Evolutionary conservation across 1,140 invertebrate genomes (phyloP), one percentile per base, ranked within the genome.

Genomic region (Chlorops oryzae): DNA sequence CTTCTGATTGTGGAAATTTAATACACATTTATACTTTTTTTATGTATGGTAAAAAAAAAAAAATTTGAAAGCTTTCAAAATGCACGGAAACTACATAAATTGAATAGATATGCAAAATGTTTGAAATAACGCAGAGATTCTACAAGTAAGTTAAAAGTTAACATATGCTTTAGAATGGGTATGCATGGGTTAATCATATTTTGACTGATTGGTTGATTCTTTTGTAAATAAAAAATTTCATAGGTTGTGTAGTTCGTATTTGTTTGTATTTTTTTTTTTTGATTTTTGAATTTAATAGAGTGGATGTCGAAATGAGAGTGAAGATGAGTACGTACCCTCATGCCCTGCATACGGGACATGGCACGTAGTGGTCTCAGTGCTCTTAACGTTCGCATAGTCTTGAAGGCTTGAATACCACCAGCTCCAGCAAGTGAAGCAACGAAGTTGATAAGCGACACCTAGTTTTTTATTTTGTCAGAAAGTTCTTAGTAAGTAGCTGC

Each of bases 361-460:
- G 91, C 92, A 79, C 90, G 86, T 76, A 95, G 82, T 72, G 91
- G 91, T 74, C 92, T 85, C 76, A 96, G 83, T 75, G 92, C 92
- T 80, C 92, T 85, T 71, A 95, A 82, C 68, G 92, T 94, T 84
- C 91, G 79, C 92, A 95, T 95, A 74, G 92, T 94, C 88, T 94
- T 94, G 86, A 95, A 94, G 76, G 91, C 92, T 84, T 94, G 90
- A 83, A 94, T 93, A 78, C 90, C 90, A 74, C 90, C 90, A 74
- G 88, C 89, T 75, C 91, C 90, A 78, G 84, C 83, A 75, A 93
- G 81, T 75, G 89, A 90, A 75, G 92, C 92, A 79, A 92, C 84
- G 81, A 95, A 92, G 84, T 96, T 95, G 81, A 96, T 91, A 79
- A 95, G 84, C 75, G 92, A 96, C 74, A 94, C 90, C 89, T 92